Percentiles rank a stretch among this genome's conserved stretches.
phyloP scores from a whole-genome alignment of 2,888 invertebrate genomes.

The Incurvaria masculella region DNA sequence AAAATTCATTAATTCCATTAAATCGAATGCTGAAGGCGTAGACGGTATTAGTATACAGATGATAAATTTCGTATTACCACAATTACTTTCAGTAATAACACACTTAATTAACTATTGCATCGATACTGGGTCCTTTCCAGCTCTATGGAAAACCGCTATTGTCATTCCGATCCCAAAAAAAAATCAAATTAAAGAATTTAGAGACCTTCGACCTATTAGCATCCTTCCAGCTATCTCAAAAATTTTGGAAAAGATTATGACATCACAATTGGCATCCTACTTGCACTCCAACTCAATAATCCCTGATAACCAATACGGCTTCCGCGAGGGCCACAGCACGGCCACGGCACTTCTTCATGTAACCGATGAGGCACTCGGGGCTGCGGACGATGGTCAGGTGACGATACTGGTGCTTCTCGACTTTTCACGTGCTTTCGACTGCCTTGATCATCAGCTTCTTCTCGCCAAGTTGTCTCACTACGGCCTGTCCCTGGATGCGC shows the following conservation, averaged over 20 bases:
- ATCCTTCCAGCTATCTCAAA: background rate
- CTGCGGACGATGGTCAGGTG: conserved; percentile 9
- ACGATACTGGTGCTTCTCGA: conserved; percentile 12
- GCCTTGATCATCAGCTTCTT: conserved; percentile 4
- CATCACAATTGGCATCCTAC: background rate
- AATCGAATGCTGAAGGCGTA: conserved; percentile 10
- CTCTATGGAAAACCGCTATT: conserved; percentile 10
- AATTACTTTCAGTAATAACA: conserved; percentile 10
- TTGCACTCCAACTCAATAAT: background rate
- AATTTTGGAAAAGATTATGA: background rate
- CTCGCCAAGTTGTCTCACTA: conserved; percentile 9
- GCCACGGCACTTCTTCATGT: conserved; percentile 12
- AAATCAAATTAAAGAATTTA: conserved; percentile 6
- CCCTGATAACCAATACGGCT: conserved; percentile 1
- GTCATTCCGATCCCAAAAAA: conserved; percentile 13
- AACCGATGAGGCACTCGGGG: conserved; percentile 11
- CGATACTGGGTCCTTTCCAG: conserved; percentile 5
- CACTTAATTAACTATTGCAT: conserved; percentile 10
- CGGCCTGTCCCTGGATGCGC: conserved; percentile 7
- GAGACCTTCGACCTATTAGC: conserved; percentile 8
- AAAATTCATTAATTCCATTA: conserved; percentile 9
- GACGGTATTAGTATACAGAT: conserved; percentile 10
- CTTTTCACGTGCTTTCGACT: conserved; percentile 11
- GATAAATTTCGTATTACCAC: conserved; percentile 8
- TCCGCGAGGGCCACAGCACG: background rate